These are phyloP conservation scores for Zhengitettix transpicula DNA, from an alignment of 2,888 invertebrate species.

Conservation along the genomic window DNA sequence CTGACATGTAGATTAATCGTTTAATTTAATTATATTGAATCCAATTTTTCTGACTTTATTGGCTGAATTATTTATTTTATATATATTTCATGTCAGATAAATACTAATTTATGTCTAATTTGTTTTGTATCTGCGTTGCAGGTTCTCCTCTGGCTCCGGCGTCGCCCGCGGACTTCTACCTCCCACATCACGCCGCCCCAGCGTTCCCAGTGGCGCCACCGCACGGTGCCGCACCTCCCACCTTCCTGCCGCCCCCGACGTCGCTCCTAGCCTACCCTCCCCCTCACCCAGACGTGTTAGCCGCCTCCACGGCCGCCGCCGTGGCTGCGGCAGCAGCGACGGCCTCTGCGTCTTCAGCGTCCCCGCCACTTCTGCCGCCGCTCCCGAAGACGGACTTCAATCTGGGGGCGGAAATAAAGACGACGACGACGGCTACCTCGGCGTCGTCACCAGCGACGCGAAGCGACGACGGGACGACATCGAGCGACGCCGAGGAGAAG, in stretches of 20 bases:
- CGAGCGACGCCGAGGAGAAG: constrained; percentile 25
- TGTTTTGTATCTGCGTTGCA: no score
- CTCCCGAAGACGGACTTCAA: constrained; percentile 22
- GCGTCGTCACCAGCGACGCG: constrained; percentile 41
- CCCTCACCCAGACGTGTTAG: not conserved
- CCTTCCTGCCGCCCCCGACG: constrained; percentile 22
- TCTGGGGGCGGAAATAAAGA: constrained; percentile 28
- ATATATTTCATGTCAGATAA: no score
- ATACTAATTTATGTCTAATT: no score
- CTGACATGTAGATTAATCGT: no score
- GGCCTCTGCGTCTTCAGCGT: not conserved
- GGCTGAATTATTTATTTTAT: no score
- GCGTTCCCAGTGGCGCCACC: not conserved
- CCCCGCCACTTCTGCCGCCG: not conserved
- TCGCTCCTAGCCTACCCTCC: constrained; percentile 19
- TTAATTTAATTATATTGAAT: no score
- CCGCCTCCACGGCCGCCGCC: constrained; percentile 11
- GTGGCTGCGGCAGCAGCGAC: constrained; percentile 2
- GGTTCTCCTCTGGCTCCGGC: constrained; percentile 2
- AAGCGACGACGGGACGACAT: constrained; percentile 22
- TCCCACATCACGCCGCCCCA: not conserved
- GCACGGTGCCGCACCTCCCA: not conserved
- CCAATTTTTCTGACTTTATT: no score
- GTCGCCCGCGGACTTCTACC: constrained; percentile 14
- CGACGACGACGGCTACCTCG: constrained; percentile 26